Evolutionary conservation across 2,888 invertebrate species (phyloP).

Genomic region (Athripsodes cinereus): DNA sequence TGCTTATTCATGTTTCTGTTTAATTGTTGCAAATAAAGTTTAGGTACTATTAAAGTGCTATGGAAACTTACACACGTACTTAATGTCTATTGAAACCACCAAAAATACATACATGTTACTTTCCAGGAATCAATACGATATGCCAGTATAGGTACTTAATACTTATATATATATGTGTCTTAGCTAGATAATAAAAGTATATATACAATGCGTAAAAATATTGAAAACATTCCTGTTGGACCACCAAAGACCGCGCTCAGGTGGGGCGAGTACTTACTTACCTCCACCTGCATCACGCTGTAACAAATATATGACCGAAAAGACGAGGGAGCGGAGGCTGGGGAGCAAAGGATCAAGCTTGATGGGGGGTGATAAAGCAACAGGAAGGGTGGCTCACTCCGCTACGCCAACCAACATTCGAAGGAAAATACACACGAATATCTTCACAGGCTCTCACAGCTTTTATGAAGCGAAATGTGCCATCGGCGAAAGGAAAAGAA

Average conservation of each 20-base stretch:
- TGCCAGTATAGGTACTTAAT: no score
- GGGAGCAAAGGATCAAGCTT: slow-evolving; percentile 4
- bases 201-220: background rate
- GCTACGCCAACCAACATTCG: background rate
- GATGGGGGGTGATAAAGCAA: slow-evolving; percentile 18
- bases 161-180: background rate
- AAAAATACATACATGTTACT: no score
- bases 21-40: no score
- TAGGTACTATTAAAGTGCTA: no score
- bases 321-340: background rate
- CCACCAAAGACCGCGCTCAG: slow-evolving; percentile 1
- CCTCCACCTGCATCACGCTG: slow-evolving; percentile 13
- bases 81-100: no score
- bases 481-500: background rate
- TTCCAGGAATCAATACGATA: no score
- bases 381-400: slow-evolving; percentile 13
- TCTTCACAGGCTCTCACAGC: background rate
- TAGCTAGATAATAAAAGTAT: background rate
- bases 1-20: no score
- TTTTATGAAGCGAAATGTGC: background rate
- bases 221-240: background rate
- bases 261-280: background rate
- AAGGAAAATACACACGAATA: background rate
- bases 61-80: no score
- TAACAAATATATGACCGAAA: slow-evolving; percentile 7